Evolutionary conservation across 1,140 invertebrate species (phyloP).

Genomic region (Trinorchestia longiramus): DNA sequence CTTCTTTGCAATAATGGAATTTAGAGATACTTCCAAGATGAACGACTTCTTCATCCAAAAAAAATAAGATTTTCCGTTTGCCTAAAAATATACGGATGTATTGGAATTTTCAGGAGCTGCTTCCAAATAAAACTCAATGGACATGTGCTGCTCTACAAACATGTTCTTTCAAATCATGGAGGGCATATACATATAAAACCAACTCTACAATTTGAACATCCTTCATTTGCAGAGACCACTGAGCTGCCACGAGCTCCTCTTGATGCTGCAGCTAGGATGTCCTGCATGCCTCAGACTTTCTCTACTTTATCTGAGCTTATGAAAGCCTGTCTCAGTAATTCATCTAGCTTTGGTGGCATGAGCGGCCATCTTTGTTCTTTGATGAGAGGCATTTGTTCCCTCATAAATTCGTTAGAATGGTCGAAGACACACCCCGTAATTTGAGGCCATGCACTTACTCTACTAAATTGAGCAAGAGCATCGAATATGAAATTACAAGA

Average conservation of each 20-base stretch:
- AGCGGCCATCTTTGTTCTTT: constrained; percentile 15
- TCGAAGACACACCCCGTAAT: neutral
- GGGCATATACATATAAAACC: neutral
- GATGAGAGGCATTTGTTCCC: constrained; percentile 12
- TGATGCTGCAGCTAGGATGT: neutral
- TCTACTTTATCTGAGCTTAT: neutral
- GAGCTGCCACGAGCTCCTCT: neutral
- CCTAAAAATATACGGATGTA: neutral
- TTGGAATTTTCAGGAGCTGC: neutral
- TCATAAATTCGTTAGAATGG: constrained; percentile 22
- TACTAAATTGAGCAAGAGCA: constrained; percentile 1
- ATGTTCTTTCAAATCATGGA: neutral
- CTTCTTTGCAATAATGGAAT: constrained; percentile 4
- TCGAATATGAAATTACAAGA: neutral
- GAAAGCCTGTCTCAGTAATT: constrained; percentile 26
- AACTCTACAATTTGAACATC: neutral
- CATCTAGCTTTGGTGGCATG: neutral
- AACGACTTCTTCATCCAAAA: neutral
- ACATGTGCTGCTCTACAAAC: neutral
- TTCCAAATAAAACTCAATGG: neutral
- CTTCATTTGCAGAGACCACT: neutral
- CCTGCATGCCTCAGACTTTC: neutral
- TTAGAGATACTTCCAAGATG: constrained; percentile 8
- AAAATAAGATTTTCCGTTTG: neutral
- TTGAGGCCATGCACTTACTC: constrained; percentile 9